phyloP scores from a whole-genome alignment of 1,140 invertebrate genomes.

The Apis florea region DNA sequence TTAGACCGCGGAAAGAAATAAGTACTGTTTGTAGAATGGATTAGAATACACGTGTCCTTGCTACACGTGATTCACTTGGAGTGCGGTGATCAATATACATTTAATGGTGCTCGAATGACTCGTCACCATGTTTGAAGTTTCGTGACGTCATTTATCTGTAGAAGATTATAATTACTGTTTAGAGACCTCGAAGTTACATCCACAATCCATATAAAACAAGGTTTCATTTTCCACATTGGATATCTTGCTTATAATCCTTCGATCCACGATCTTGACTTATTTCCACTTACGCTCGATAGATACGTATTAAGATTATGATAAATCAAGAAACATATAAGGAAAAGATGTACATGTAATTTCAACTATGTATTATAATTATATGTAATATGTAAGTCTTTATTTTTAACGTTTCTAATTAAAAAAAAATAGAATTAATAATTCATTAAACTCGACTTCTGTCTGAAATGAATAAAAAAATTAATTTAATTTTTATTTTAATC shows the following conservation, averaged over 20 bases:
- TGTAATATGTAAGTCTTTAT: too few relatives aligned
- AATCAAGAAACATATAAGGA: neutral
- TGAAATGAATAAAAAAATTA: too few relatives aligned
- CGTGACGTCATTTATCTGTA: slow-evolving; percentile 21
- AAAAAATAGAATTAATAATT: too few relatives aligned
- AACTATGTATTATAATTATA: too few relatives aligned
- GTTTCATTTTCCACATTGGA: neutral
- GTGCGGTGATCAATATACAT: slow-evolving; percentile 30
- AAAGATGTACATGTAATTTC: too few relatives aligned
- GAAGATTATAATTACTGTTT: slow-evolving; percentile 24
- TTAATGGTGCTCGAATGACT: slow-evolving; percentile 23
- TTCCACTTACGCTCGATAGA: neutral
- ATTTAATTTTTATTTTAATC: too few relatives aligned
- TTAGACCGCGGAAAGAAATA: neutral
- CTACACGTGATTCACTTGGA: slow-evolving; percentile 3
- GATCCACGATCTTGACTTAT: neutral
- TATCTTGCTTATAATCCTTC: neutral
- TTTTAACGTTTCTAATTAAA: too few relatives aligned
- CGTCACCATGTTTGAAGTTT: slow-evolving; percentile 32
- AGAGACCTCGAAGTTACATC: slow-evolving; percentile 5
- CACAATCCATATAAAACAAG: slow-evolving; percentile 27
- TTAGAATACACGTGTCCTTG: slow-evolving; percentile 10
- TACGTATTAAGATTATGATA: neutral
- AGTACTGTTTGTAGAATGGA: slow-evolving; percentile 6
- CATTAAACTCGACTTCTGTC: too few relatives aligned